Evolutionary conservation across 1,140 invertebrate genomes (phyloP).

Genomic region (Papilio polyxenes): DNA sequence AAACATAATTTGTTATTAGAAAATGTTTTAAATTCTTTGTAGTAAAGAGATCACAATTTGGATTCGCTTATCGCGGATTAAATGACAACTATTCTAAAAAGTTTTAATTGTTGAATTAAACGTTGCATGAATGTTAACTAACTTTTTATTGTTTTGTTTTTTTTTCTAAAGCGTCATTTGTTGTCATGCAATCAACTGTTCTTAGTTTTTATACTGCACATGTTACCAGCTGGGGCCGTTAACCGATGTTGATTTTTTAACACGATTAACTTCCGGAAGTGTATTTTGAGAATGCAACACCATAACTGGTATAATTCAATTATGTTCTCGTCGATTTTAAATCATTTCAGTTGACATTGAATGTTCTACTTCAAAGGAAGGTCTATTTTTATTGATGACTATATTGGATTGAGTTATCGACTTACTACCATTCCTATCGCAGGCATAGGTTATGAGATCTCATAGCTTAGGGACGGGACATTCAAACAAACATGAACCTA

Average conservation of each 20-base stretch:
- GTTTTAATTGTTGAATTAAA: background rate
- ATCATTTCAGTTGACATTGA: conserved; percentile 26
- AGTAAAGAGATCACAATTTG: no score
- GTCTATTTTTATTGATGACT: background rate
- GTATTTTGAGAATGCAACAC: background rate
- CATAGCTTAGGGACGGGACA: no score
- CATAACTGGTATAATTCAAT: conserved; percentile 29
- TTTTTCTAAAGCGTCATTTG: conserved; percentile 12
- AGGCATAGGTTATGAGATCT: background rate
- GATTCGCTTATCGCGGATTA: no score
- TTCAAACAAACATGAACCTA: no score
- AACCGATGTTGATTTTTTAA: conserved; percentile 21
- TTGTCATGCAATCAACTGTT: background rate
- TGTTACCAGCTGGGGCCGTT: conserved; percentile 5
- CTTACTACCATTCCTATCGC: background rate
- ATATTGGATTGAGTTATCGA: background rate
- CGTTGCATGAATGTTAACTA: background rate
- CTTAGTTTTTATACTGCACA: conserved; percentile 1
- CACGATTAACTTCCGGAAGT: conserved; percentile 12
- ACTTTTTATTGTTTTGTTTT: background rate
- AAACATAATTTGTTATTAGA: no score
- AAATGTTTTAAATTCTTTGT: no score
- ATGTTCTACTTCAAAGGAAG: background rate
- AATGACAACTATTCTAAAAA: background rate
- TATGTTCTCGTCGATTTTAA: conserved; percentile 15